phyloP scores from a whole-genome alignment of 2,113 vertebrate genomes.

The Pteronura brasiliensis region DNA sequence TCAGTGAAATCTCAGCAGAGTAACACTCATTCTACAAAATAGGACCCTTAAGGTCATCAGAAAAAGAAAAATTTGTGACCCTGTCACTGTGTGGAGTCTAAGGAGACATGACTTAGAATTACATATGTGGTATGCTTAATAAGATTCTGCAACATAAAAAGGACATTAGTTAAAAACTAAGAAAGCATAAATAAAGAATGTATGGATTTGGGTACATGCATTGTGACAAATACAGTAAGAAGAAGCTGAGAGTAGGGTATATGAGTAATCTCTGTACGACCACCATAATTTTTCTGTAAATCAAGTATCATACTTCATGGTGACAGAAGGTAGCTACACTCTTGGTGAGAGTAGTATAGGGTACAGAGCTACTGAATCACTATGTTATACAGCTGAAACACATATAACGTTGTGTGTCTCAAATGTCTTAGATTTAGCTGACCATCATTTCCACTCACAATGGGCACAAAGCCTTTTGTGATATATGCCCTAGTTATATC shows the following conservation, averaged over 20 bases:
- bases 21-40: not conserved
- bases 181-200: not conserved
- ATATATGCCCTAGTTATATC: not conserved
- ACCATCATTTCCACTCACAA: not conserved
- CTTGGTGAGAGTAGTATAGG: not conserved
- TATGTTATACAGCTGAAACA: not conserved
- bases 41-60: not conserved
- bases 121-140: not conserved
- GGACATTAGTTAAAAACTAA: not conserved
- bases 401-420: not conserved
- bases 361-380: not conserved
- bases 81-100: no score
- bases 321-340: not conserved
- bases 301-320: not conserved
- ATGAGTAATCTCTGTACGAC: not conserved
- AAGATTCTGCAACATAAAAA: not conserved
- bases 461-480: not conserved
- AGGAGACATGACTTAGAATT: not conserved
- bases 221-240: not conserved
- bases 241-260: not conserved
- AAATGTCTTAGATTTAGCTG: not conserved
- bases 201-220: not conserved
- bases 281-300: not conserved
- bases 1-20: not conserved
- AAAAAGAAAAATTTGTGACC: not conserved